Base-by-base conservation (phyloP, 2,113 vertebrate genomes). In the Sciurus niger region DNA sequence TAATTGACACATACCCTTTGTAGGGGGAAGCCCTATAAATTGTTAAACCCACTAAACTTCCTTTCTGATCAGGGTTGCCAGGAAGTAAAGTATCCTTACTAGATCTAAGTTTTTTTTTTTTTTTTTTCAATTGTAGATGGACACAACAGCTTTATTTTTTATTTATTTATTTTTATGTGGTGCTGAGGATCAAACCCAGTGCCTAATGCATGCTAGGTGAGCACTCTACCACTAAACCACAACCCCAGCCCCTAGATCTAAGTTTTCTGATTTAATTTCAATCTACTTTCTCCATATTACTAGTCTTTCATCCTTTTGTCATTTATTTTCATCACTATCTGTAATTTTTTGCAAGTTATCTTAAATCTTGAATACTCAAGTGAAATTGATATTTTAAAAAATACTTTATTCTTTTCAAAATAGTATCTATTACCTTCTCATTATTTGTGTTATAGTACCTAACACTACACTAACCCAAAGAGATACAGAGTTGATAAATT, bases 191-290 rank as follows among this genome's bases (percentile, higher is more conserved):
- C 46, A 48, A 48, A 48, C 46, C 46, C 46, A 48, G 46, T 48
- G 46, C 46, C 46, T 48, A 48, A 48, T 48, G 46, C 9, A 9
- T 48, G 46, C 46, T 48, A 48, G 46, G 46, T 9, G 9, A 48
- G 46, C 46, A 9, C 46, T 48, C 46, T 48, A 48, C 46, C 9
- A 48, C 9, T 48, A 9, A 48, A 9, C 46, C 46, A 48, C 46
- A 48, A 48, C 46, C 46, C 46, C 46, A 8, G 46, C 46, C 46
- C 46, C 37, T 63, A 46, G 55, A 53, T 43, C 40, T 72, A 79
- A 63, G 28, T 46, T 82, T 95, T 95, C 58, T 80, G 40, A 95
- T 48, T 95, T 63, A 90, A 86, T 80, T 65, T 12, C 53, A 92
- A 46, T 3, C 17, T 14, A 14, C 37, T 48, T 8, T 8, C 28